Percentiles rank a stretch among this genome's conserved stretches.
These are phyloP conservation scores for Sapajus apella DNA, from an alignment of 2,113 vertebrate genomes.

Conservation along the genomic window DNA sequence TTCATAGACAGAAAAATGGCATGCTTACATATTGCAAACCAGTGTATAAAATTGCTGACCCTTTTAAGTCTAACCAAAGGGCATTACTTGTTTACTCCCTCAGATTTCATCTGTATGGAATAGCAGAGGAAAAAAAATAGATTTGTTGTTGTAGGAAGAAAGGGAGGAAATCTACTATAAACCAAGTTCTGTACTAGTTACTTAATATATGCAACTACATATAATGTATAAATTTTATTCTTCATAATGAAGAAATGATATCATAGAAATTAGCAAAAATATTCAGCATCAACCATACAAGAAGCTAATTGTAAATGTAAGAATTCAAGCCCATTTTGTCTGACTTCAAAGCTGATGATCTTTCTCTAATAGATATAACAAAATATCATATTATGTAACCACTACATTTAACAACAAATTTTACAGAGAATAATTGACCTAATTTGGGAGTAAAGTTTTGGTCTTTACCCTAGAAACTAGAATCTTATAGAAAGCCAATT, in stretches of 20 bases:
- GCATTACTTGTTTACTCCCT: background rate
- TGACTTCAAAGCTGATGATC: background rate
- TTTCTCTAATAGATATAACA: background rate
- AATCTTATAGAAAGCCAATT: background rate
- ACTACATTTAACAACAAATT: background rate
- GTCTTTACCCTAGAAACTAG: background rate
- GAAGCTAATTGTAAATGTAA: background rate
- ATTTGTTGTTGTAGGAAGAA: background rate
- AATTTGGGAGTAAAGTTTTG: background rate
- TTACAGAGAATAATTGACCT: background rate
- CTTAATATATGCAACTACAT: background rate
- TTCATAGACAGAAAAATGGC: constrained; percentile 15
- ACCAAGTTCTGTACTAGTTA: background rate
- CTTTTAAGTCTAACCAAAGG: background rate
- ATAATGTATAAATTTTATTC: background rate
- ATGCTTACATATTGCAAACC: background rate
- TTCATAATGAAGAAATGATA: background rate
- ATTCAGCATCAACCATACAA: background rate
- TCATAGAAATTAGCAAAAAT: background rate
- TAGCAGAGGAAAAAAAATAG: background rate
- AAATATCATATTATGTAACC: background rate
- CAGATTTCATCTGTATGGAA: background rate
- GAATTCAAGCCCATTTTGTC: background rate
- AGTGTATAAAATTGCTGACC: background rate
- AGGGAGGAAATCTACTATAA: background rate